A percentile compares a stretch with the other conserved stretches of the same genome.
Conservation (phyloP, 2,888 invertebrate genomes). For the Caenorhabditis sp. region DNA sequence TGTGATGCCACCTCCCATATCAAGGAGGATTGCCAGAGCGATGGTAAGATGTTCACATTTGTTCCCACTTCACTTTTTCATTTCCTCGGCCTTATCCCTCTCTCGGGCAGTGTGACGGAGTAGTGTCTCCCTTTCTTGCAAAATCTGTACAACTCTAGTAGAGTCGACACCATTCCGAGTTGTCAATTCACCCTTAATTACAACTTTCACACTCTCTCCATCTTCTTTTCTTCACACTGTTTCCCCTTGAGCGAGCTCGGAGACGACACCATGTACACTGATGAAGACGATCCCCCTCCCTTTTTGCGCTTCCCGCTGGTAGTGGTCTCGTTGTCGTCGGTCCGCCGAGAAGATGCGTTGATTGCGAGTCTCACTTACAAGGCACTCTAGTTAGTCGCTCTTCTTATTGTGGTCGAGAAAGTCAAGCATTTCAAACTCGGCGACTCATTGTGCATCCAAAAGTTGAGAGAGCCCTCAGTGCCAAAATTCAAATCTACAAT, state of each 20-base stretch:
- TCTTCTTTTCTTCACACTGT: conserved; percentile 20
- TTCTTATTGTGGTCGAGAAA: conserved; percentile 49
- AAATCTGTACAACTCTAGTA: conserved; percentile 56
- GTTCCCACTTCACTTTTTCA: conserved; percentile 42
- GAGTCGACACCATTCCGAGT: conserved; percentile 63
- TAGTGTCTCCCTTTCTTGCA: conserved; percentile 26
- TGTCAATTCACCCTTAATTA: conserved; percentile 65
- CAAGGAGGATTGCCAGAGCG: conserved; percentile 71
- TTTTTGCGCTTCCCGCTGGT: conserved; percentile 23
- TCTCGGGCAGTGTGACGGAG: conserved; percentile 8
- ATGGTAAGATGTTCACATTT: conserved; percentile 67
- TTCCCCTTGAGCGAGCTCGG: conserved; percentile 59
- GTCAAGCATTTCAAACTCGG: not conserved
- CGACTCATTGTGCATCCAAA: not conserved
- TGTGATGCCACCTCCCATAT: conserved; percentile 73
- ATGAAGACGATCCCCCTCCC: conserved; percentile 40
- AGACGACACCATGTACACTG: conserved; percentile 24
- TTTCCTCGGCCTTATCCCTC: conserved; percentile 23
- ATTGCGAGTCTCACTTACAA: conserved; percentile 69
- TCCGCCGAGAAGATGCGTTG: conserved; percentile 59
- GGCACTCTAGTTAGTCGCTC: conserved; percentile 66
- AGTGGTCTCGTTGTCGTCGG: conserved; percentile 2
- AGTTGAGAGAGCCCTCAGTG: not conserved
- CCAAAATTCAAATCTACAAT: conserved; percentile 46
- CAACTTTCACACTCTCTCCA: conserved; percentile 40